Base-by-base conservation (phyloP, 2,888 invertebrate genomes). In the Conus canariensis region DNA sequence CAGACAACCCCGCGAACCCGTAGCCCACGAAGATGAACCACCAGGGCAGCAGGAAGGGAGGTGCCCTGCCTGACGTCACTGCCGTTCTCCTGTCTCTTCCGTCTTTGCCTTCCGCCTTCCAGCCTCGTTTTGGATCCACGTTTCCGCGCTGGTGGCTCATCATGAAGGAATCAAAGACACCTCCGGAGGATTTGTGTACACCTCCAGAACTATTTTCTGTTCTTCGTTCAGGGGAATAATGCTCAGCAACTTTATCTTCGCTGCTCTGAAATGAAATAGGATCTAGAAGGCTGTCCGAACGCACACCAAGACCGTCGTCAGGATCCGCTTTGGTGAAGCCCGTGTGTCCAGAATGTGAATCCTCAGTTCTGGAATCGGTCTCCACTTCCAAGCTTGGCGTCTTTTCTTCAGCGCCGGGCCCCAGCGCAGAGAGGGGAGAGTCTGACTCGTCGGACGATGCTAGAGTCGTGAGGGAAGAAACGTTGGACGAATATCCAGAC, bases 11-110 rank as follows among this genome's bases (percentile, higher is more conserved):
- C 4, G 95, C 94, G 30, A 96, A 88, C 0, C 93, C 67, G 95
- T 96, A 96, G 7, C 95, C 96, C 64, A 96, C 91, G 88, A 94
- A 90, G 22, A 94, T 90, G 30, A 89, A 88, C 93, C 94, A 93
- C 93, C 93, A 93, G 9, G 94, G 94, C 12, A 94, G 86, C 0
- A 92, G 64, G 19, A 56, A 86, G 14, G 85, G 85, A 14, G 2
- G 60, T 85, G 19, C 58, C 30, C 19, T 83, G 83, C 5, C 9
- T 58, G 83, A 83, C 19, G 58, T 19, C 58, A 9, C 19, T 9
- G 58, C 8, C 0, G 19, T 19, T 58, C 14, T 22, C 80, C 30
- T 9, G 22, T 30, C n/a, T 80, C 3, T 30, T 30, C 9, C 22
- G 1, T 22, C 58, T 9, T 16, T 19, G 19, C 22, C 22, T 10